A percentile compares a stretch with the other conserved stretches of the same genome.
phyloP scores from a whole-genome alignment of 1,140 invertebrate species.

The Gonioctena quinquepunctata region DNA sequence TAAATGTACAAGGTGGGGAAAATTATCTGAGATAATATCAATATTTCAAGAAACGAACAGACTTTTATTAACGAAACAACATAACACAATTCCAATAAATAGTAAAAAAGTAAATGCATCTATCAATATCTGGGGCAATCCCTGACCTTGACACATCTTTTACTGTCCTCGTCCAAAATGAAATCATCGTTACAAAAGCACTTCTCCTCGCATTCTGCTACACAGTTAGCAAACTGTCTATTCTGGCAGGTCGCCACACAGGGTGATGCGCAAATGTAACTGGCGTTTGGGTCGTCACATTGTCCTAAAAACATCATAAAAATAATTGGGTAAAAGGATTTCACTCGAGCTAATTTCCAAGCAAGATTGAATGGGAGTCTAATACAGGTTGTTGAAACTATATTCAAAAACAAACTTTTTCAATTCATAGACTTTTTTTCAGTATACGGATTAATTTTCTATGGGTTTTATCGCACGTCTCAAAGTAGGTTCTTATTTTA shows the following conservation, averaged over 20 bases:
- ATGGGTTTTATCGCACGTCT: too few relatives aligned
- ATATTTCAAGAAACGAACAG: too few relatives aligned
- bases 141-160: neutral
- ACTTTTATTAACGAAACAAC: neutral
- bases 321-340: too few relatives aligned
- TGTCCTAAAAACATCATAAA: neutral
- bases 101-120: neutral
- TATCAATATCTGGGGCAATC: constrained; percentile 1
- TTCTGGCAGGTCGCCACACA: constrained; percentile 9
- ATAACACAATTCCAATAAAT: neutral
- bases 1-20: too few relatives aligned
- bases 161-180: neutral
- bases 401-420: too few relatives aligned
- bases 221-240: constrained; percentile 8
- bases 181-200: constrained; percentile 10
- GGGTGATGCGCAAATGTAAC: neutral
- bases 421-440: too few relatives aligned
- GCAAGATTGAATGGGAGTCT: too few relatives aligned
- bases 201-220: neutral
- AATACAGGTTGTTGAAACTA: too few relatives aligned
- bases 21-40: too few relatives aligned
- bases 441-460: too few relatives aligned
- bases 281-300: neutral
- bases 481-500: too few relatives aligned
- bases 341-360: too few relatives aligned